These are phyloP conservation scores for Sminthurides aquaticus DNA, from an alignment of 2,888 invertebrate species.

Conservation along the genomic window DNA sequence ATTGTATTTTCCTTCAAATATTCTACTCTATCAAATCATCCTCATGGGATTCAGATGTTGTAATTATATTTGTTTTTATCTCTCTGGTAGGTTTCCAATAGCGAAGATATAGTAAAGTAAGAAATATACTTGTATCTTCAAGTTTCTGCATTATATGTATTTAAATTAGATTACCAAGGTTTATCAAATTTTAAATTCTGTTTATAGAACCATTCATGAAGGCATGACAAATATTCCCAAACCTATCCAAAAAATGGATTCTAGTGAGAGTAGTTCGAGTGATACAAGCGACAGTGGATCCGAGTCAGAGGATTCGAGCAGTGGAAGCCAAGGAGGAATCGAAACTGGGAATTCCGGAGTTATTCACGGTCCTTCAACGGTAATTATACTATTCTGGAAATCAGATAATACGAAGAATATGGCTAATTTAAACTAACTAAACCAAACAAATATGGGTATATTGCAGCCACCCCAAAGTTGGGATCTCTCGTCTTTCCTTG, in stretches of 20 bases:
- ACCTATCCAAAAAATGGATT: constrained; percentile 40
- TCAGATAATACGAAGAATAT: too few relatives aligned
- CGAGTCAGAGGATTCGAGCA: constrained; percentile 43
- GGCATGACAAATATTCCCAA: constrained; percentile 39
- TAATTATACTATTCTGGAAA: too few relatives aligned
- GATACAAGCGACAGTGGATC: constrained; percentile 36
- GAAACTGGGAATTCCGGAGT: constrained; percentile 30
- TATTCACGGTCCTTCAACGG: constrained; percentile 30
- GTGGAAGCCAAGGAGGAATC: constrained; percentile 38
- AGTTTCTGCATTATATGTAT: too few relatives aligned
- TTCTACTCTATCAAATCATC: neutral
- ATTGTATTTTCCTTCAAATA: neutral
- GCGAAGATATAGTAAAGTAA: constrained; percentile 13
- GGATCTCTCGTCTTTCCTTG: neutral
- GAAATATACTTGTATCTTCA: neutral
- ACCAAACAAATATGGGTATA: too few relatives aligned
- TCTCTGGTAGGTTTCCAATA: constrained; percentile 41
- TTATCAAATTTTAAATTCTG: too few relatives aligned
- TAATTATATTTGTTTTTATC: too few relatives aligned
- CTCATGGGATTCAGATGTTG: too few relatives aligned
- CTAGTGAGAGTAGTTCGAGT: constrained; percentile 43
- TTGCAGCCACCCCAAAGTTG: too few relatives aligned
- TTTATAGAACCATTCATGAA: constrained; percentile 25
- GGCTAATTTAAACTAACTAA: too few relatives aligned
- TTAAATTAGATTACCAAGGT: too few relatives aligned